A percentile compares a stretch with the other conserved stretches of the same genome.
Conservation (phyloP, 2,797 vertebrate genomes). For the Momotus momota region DNA sequence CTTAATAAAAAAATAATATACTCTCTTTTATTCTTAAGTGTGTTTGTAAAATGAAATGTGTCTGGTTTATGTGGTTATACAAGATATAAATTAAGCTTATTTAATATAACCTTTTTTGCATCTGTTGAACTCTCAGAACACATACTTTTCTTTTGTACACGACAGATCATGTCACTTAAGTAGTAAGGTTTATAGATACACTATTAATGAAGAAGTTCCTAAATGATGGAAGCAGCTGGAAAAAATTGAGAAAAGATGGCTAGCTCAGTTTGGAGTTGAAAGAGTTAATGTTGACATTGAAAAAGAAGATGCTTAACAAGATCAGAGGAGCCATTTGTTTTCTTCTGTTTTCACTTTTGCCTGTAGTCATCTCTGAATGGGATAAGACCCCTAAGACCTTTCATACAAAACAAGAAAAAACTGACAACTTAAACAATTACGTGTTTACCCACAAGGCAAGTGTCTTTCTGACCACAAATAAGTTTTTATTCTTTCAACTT, state of each 20-base stretch:
- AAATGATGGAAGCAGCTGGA: background rate
- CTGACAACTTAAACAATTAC: background rate
- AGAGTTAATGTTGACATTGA: background rate
- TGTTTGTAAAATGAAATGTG: background rate
- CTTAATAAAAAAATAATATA: background rate
- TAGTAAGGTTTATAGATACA: background rate
- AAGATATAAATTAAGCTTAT: background rate
- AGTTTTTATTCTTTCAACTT: background rate
- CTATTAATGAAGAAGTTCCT: background rate
- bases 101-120: background rate
- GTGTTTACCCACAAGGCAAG: background rate
- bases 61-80: background rate
- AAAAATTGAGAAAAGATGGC: background rate
- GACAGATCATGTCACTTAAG: background rate
- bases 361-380: background rate
- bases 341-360: background rate
- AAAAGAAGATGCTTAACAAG: background rate
- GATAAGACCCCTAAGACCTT: background rate
- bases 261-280: background rate
- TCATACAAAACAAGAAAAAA: background rate
- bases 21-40: background rate
- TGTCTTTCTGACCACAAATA: background rate
- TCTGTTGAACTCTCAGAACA: background rate
- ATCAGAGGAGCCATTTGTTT: background rate
- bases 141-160: background rate